phyloP scores from a whole-genome alignment of 2,113 vertebrate species.

The Macaca mulatta region DNA sequence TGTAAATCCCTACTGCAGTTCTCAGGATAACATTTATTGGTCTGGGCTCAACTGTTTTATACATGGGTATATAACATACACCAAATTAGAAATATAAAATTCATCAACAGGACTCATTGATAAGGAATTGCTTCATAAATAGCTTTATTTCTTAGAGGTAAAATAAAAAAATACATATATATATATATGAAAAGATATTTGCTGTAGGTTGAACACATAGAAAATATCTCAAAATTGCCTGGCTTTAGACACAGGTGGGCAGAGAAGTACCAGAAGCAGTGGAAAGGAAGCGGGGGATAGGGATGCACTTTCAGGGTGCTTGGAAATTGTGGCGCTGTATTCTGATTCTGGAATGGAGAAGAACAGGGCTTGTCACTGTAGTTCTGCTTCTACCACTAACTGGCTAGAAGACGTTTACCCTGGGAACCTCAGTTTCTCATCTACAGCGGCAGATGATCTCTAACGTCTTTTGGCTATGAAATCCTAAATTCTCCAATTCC shows the following conservation, averaged over 20 bases:
- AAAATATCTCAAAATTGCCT: neutral
- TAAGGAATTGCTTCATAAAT: neutral
- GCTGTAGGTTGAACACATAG: neutral
- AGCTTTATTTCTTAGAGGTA: neutral
- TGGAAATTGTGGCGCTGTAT: too few species aligned
- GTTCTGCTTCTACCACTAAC: neutral
- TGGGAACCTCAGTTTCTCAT: neutral
- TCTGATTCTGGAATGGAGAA: neutral
- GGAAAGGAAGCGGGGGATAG: neutral
- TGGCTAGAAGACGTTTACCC: neutral
- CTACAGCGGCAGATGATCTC: neutral
- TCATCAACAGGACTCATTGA: neutral
- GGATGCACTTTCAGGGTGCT: rapidly evolving
- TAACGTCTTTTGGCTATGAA: neutral
- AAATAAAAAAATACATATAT: neutral
- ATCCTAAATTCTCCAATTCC: neutral
- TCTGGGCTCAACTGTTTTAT: constrained; percentile 53
- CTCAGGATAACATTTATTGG: constrained; percentile 53
- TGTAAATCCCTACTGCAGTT: constrained; percentile 35
- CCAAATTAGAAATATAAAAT: constrained; percentile 22
- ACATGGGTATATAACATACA: neutral
- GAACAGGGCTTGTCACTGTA: too few species aligned
- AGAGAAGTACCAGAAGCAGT: neutral
- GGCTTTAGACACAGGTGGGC: neutral
- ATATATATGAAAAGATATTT: neutral